phyloP scores from a whole-genome alignment of 2,888 invertebrate genomes.

The Philonicus albiceps region DNA sequence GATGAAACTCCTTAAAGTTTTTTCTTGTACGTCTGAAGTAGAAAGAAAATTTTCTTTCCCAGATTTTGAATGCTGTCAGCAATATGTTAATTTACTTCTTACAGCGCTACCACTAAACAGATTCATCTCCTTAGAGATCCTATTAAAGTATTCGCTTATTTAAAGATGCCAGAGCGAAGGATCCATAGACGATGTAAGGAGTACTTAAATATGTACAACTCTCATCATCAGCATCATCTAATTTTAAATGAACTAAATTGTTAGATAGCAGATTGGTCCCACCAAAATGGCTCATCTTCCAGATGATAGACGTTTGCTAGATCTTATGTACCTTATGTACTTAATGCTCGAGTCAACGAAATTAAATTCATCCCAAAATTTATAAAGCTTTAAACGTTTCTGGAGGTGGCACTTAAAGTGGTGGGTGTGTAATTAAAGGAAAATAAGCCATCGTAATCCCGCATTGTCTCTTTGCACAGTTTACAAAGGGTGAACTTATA shows the following conservation, averaged over 20 bases:
- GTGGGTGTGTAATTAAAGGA: background rate
- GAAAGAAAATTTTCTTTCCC: background rate
- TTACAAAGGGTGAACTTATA: constrained; percentile 10
- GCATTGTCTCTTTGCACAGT: background rate
- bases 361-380: background rate
- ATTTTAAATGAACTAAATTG: background rate
- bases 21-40: background rate
- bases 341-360: background rate
- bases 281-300: background rate
- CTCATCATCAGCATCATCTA: background rate
- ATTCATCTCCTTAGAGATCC: background rate
- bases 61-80: background rate
- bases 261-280: background rate
- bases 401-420: background rate
- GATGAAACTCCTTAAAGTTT: background rate
- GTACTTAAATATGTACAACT: background rate
- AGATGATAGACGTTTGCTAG: background rate
- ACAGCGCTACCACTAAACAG: background rate
- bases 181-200: background rate
- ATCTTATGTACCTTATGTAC: background rate
- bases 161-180: background rate
- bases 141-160: background rate
- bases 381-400: constrained; percentile 9
- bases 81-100: background rate
- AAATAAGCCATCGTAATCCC: constrained; percentile 12